Evolutionary conservation across 2,888 invertebrate genomes (phyloP), one percentile per base, ranked within the genome.

Genomic region (Monochamus alternatus): DNA sequence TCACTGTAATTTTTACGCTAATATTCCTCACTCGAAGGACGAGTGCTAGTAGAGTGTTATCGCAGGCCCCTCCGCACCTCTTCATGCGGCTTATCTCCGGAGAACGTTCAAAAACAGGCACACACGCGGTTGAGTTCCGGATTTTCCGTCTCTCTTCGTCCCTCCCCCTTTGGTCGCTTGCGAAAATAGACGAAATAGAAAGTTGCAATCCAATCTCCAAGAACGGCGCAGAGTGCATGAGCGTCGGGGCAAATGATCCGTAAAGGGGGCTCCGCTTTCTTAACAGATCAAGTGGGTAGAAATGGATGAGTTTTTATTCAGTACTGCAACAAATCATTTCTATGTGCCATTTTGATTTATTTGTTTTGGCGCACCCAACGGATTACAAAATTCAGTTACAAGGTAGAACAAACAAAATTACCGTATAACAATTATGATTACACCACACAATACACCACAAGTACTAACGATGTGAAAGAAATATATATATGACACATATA

Each of bases 121-220:
- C 47, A 10, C 47, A 47, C 47, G 47, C 47, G 47, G 12, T 9
- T 10, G 47, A 47, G 12, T 47, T 47, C 51, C 38, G 51, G 32
- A 30, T 22, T n/a, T 67, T n/a, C 30, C 63, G n/a, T 63, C 38
- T 55, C 55, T 55, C 1, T 22, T n/a, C 7, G 14, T 22, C 55
- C 55, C 3, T 22, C 55, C 3, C 55, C 55, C 32, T 31, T 30
- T 22, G 8, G 10, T 30, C 4, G 3, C 10, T 8, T 32, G 32
- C 30, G 32, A 31, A 31, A 43, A 43, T 30, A 38, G 63, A 12
- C 63, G 63, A 63, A 63, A 44, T 44, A 31, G 44, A 63, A 63
- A 63, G 44, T 38, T 44, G 63, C 63, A 63, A 55, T 55, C 55
- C 63, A 63, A 55, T 55, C 55, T 14, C 52, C 52, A n/a, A n/a